Base-by-base conservation (phyloP, 2,113 vertebrate genomes). In the Xenopus borealis region DNA sequence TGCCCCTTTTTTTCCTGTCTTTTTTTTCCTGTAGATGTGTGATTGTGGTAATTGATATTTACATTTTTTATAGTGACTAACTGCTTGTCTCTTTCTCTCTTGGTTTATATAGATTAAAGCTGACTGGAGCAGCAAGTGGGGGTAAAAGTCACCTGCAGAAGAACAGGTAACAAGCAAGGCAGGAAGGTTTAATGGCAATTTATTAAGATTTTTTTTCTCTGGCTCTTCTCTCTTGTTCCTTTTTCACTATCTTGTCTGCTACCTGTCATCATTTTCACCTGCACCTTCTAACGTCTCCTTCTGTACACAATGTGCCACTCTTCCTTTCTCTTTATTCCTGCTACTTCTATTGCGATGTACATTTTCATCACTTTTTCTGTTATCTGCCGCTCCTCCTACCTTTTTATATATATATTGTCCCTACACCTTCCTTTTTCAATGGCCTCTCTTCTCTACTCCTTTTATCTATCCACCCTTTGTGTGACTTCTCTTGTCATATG, bases 91-190 rank as follows among this genome's bases (percentile, higher is more conserved):
- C 47, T 9, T 12, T 50, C 14, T 16, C 47, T 16, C 47, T 4
- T 33, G 33, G 57, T 80, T 78, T 78, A 84, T 82, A 46, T 62
- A 80, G 66, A 71, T 66, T 79, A 73, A 80, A 78, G 83, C 80
- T 86, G 20, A 46, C 44, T 16, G 53, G 70, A 62, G 27, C 72
- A 74, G 72, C 55, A 77, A 55, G 74, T 64, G 66, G 74, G 23
- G 66, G 27, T 77, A 61, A 77, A 58, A 64, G 58, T 64, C 74
- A 63, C 46, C 57, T 58, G 63, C 66, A 75, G 74, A 77, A 77
- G 66, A 77, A 69, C 74, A 77, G 74, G 74, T 77, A 77, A 77
- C 69, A 55, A 70, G 47, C 74, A 62, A 61, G 45, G 46, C 27
- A 50, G 19, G 18, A 62, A 67, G 17, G 59, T 59, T 50, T 44